Percentiles rank a stretch among this genome's conserved stretches.
Evolutionary conservation across 2,888 invertebrate species (phyloP).

Genomic region (Chloromyia formosa): DNA sequence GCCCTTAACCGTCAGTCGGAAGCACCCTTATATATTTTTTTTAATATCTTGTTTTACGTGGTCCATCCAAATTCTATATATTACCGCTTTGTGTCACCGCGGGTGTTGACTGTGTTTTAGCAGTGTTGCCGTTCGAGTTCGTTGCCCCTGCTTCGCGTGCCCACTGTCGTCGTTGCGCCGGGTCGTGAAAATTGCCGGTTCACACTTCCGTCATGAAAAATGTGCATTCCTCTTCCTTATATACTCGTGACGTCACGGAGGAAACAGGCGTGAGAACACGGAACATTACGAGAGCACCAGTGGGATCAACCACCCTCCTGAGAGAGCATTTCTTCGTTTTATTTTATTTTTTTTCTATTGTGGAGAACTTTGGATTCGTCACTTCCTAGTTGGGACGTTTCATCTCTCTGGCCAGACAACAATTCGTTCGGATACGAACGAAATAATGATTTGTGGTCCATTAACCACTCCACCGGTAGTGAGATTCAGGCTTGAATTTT

Average conservation of each 20-base stretch:
- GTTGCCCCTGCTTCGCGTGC: neutral
- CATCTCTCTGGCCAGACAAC: constrained; percentile 4
- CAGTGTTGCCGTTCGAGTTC: constrained; percentile 12
- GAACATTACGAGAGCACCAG: neutral
- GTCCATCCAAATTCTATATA: too few relatives aligned
- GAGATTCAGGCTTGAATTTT: too few relatives aligned
- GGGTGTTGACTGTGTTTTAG: neutral
- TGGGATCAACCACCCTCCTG: constrained; percentile 11
- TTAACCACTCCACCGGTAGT: too few relatives aligned
- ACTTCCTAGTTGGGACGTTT: constrained; percentile 25
- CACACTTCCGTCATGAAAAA: constrained; percentile 12
- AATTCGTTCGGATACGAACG: neutral
- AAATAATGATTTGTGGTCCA: neutral
- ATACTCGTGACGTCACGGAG: constrained; percentile 28
- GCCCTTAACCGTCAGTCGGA: too few relatives aligned
- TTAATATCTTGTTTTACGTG: too few relatives aligned
- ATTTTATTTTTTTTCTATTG: neutral
- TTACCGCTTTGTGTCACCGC: neutral
- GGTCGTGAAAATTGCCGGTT: constrained; percentile 30
- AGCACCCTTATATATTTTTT: too few relatives aligned
- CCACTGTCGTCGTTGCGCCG: neutral
- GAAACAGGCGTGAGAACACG: constrained; percentile 24
- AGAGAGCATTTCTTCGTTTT: constrained; percentile 13
- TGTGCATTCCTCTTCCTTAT: constrained; percentile 23
- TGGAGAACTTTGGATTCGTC: neutral